These are phyloP conservation scores for Diarsia mendica DNA, from an alignment of 2,888 invertebrate genomes.

Conservation along the genomic window DNA sequence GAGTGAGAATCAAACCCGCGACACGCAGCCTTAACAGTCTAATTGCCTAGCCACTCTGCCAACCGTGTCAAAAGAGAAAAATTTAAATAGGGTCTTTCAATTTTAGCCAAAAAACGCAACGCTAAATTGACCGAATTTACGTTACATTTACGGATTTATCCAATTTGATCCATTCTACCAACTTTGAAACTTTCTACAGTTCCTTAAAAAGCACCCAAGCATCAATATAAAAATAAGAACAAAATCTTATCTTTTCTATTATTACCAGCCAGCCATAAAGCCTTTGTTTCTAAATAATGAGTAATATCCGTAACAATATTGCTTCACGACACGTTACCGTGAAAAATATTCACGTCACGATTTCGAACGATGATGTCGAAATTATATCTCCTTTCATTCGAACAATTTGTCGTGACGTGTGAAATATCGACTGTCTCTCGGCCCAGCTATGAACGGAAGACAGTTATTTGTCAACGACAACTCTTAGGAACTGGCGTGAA, in stretches of 20 bases:
- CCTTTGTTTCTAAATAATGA: conserved; percentile 37
- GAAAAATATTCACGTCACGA: conserved; percentile 57
- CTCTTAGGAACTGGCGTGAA: not conserved
- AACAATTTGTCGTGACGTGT: conserved; percentile 53
- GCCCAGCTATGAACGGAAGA: conserved; percentile 37
- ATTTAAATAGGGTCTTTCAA: too few species aligned
- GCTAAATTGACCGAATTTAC: too few species aligned
- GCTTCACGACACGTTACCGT: conserved; percentile 14
- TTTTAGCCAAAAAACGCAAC: too few species aligned
- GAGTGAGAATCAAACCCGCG: too few species aligned
- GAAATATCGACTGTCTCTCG: conserved; percentile 54
- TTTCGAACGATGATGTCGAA: conserved; percentile 40
- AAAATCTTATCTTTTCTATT: not conserved
- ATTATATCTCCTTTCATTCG: conserved; percentile 60
- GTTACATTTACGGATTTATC: too few species aligned
- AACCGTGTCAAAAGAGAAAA: too few species aligned
- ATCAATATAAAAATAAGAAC: not conserved
- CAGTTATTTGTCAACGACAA: conserved; percentile 59
- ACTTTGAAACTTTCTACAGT: not conserved
- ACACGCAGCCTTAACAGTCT: too few species aligned
- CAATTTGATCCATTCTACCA: not conserved
- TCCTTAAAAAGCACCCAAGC: too few species aligned
- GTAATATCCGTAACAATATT: conserved; percentile 21
- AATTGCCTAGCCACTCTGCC: too few species aligned
- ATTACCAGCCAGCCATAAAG: not conserved